Conservation (phyloP, 2,113 vertebrate genomes). For the Echinops telfairi region DNA sequence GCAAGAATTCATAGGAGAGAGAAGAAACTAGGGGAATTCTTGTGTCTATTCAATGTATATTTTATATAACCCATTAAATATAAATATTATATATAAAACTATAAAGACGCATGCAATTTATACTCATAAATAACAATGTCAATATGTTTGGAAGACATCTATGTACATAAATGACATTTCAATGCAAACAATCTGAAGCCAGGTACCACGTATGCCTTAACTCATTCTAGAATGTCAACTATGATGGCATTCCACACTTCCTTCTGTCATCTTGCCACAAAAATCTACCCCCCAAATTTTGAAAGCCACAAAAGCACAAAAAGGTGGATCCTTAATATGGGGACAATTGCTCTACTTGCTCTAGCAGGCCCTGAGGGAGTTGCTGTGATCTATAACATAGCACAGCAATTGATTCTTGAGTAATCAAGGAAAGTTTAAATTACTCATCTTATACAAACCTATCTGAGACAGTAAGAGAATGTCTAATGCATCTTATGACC, state of each 20-base stretch:
- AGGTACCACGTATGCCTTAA: slow-evolving; percentile 22
- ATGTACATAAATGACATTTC: not conserved
- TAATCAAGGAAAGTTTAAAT: slow-evolving; percentile 68
- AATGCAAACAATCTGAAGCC: slow-evolving; percentile 22
- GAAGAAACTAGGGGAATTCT: not conserved
- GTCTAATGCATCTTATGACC: slow-evolving; percentile 26
- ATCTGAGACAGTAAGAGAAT: slow-evolving; percentile 61
- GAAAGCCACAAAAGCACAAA: not conserved
- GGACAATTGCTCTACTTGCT: not conserved
- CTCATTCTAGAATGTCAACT: slow-evolving; percentile 26
- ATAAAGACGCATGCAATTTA: not conserved
- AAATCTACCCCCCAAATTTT: slow-evolving; percentile 21
- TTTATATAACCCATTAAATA: slow-evolving; percentile 44
- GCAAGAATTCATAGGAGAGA: slow-evolving; percentile 49
- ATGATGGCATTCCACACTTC: not conserved
- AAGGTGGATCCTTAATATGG: not conserved
- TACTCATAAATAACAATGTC: slow-evolving; percentile 24
- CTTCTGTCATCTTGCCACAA: not conserved
- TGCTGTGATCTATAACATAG: not conserved
- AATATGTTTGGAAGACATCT: slow-evolving; percentile 42
- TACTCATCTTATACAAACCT: slow-evolving; percentile 64
- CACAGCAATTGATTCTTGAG: slow-evolving; percentile 25
- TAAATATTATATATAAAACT: slow-evolving; percentile 26
- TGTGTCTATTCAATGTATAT: not conserved
- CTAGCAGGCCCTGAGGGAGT: slow-evolving; percentile 13